A percentile compares a stretch with the other conserved stretches of the same genome.
Conservation (phyloP, 2,797 vertebrate species). For the Tolypeutes matacus region DNA sequence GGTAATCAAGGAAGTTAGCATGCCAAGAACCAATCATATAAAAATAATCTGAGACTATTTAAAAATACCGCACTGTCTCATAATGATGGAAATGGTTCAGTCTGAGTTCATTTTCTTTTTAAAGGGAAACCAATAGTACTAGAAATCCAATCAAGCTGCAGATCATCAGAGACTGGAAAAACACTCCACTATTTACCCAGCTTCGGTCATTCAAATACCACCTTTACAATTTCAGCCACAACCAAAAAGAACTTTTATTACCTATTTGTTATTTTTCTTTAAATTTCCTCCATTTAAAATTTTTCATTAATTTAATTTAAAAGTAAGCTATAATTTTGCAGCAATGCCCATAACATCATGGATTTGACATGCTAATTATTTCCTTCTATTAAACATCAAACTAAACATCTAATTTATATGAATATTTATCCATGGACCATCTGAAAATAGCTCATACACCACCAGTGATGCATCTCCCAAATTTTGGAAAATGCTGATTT, state of each 20-base stretch:
- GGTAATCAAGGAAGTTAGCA: neutral
- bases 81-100: neutral
- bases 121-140: neutral
- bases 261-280: neutral
- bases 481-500: neutral
- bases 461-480: neutral
- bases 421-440: neutral
- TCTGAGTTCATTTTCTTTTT: neutral
- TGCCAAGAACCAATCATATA: neutral
- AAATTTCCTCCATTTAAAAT: neutral
- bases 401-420: neutral
- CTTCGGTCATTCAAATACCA: too few relatives aligned
- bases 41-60: neutral
- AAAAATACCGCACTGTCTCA: neutral
- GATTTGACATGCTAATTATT: neutral
- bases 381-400: neutral
- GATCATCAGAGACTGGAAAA: neutral
- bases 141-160: neutral
- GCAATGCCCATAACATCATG: neutral
- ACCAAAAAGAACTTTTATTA: neutral
- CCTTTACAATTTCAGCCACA: neutral
- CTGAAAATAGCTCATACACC: neutral
- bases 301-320: neutral
- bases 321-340: neutral
- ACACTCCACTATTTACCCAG: fast-evolving